A percentile compares a stretch with the other conserved stretches of the same genome.
phyloP scores from a whole-genome alignment of 1,140 invertebrate genomes.

The Armadillidium nasatum region DNA sequence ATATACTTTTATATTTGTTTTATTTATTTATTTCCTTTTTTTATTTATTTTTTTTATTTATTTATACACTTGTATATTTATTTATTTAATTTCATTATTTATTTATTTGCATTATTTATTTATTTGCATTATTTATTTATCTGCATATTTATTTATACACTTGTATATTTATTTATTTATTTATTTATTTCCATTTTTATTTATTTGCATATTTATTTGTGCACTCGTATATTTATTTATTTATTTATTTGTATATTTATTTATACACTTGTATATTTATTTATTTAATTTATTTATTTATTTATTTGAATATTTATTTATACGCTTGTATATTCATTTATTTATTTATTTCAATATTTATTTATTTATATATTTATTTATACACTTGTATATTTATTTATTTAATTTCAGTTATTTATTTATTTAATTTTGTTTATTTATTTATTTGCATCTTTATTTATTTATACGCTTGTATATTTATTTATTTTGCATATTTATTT shows the following conservation, averaged over 20 bases:
- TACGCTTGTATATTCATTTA: conserved; percentile 44
- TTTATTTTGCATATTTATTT: background rate
- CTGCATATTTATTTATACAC: background rate
- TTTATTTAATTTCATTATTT: background rate
- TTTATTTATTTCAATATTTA: background rate
- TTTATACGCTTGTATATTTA: too few species aligned
- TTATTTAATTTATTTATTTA: conserved; percentile 46
- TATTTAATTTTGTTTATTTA: background rate
- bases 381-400: too few species aligned
- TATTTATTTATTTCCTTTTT: background rate
- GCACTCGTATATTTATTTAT: background rate
- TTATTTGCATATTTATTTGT: conserved; percentile 20
- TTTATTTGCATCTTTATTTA: too few species aligned
- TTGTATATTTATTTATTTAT: too few species aligned
- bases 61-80: too few species aligned
- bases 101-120: background rate
- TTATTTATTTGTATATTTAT: too few species aligned
- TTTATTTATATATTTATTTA: too few species aligned
- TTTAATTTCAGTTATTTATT: too few species aligned
- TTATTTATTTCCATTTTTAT: background rate
- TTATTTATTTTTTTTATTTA: background rate
- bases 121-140: background rate
- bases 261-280: background rate
- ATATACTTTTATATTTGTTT: too few species aligned
- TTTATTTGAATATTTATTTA: background rate